phyloP scores from a whole-genome alignment of 2,113 vertebrate species.

The Acrocephalus kingi region DNA sequence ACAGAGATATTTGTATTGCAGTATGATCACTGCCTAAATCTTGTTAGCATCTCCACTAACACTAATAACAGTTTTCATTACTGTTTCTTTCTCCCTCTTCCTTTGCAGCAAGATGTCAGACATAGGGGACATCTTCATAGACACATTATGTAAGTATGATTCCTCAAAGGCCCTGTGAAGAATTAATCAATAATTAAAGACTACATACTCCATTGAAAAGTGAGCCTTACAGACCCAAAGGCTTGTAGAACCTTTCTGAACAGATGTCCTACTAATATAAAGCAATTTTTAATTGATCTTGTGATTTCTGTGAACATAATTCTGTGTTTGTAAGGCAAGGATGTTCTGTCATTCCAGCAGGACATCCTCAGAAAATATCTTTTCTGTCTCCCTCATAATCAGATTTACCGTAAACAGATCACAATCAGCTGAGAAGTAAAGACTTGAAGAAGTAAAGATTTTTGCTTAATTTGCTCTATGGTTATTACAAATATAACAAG shows the following conservation, averaged over 20 bases:
- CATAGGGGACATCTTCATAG: rapidly evolving
- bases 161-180: not conserved
- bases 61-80: not conserved
- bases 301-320: not conserved
- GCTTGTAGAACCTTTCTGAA: not conserved
- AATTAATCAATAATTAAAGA: not conserved
- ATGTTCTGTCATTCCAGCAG: not conserved
- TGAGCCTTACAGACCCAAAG: not conserved
- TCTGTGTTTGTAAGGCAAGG: not conserved
- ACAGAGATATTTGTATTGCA: not conserved
- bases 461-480: not conserved
- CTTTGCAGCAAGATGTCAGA: not conserved
- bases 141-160: not conserved
- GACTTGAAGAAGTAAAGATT: not conserved
- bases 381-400: not conserved
- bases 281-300: not conserved
- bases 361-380: not conserved
- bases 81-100: not conserved
- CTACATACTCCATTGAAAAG: not conserved
- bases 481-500: not conserved
- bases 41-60: not conserved
- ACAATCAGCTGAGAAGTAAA: not conserved
- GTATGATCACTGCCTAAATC: not conserved
- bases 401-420: not conserved
- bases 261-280: not conserved